Conservation (phyloP, 2,113 vertebrate genomes). For the Anhinga rufa region DNA sequence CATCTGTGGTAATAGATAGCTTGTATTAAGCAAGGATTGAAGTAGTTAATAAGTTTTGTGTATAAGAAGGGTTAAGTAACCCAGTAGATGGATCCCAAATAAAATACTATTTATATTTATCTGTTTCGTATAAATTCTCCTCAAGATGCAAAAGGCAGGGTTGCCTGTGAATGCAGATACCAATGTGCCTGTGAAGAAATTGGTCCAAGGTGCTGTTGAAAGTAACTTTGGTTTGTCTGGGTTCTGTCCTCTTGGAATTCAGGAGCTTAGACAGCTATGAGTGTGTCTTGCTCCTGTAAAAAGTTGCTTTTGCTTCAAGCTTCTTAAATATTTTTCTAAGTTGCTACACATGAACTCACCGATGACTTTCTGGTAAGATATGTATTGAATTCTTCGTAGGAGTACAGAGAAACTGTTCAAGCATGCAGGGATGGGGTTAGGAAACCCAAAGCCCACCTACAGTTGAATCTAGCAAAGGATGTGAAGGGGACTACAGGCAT, state of each 20-base stretch:
- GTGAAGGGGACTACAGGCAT: rapidly evolving
- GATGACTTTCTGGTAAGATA: background rate
- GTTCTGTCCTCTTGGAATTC: background rate
- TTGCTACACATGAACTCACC: background rate
- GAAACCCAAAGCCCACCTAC: background rate
- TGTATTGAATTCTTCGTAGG: background rate
- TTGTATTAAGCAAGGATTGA: background rate
- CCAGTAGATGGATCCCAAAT: background rate
- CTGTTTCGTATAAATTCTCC: background rate
- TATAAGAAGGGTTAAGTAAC: background rate
- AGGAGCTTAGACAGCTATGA: background rate
- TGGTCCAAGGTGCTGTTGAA: background rate
- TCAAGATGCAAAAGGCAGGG: background rate
- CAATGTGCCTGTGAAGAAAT: background rate
- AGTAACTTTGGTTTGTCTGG: background rate
- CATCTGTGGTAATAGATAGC: background rate
- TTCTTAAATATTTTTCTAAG: background rate
- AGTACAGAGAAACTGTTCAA: background rate
- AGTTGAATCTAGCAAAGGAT: background rate
- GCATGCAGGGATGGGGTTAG: background rate
- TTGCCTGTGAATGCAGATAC: background rate
- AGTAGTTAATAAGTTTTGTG: background rate
- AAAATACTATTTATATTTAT: background rate
- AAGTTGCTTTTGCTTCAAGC: background rate
- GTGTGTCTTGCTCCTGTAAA: background rate